Base-by-base conservation (phyloP, 2,888 invertebrate species). In the Listrodromus nycthemerus region DNA sequence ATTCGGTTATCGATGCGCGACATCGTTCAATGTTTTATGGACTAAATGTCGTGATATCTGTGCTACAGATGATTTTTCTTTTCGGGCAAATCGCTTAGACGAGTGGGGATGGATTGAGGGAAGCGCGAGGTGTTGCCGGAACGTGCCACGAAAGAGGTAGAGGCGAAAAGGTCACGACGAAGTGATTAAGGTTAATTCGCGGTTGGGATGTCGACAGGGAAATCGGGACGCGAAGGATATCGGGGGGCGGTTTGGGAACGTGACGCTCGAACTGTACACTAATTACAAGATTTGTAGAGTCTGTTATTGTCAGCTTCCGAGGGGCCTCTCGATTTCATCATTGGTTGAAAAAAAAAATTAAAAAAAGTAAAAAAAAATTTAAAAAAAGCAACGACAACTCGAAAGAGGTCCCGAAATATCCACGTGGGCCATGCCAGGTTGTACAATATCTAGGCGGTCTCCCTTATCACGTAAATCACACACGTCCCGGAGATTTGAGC, bases 401-500 rank as follows among this genome's bases (percentile, higher is more conserved):
- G 27, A 6, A 61, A 61, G 61, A 61, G 61, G 61, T 61, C 27
- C 61, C 61, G 61, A 61, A 61, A 61, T 61, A 61, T 61, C 30
- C 61, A 61, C 61, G 16, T 61, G 61, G 61, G 61, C 61, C 61
- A 30, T 16, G 61, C 61, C 50, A 21, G 61, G 27, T 61, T 30
- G 24, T 61, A 21, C 50, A 16, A 37, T 45, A n/a, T 21, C 37
- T 30, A 63, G 33, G 45, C 67, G 67, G 70, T 70, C 48, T 80
- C 67, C 52, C 13, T 83, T 81, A 79, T 86, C 83, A 67, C 70
- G 67, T 45, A 41, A 88, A 92, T 93, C 93, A 93, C 89, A 93
- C 92, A 78, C 93, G 91, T 76, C 93, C 92, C 2, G 93, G 92
- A 5, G 93, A 93, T 83, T 93, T 93, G 73, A 93, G 89, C 86